Percentiles rank a stretch among this genome's conserved stretches.
These are phyloP conservation scores for Meloidogyne hapla DNA, from an alignment of 1,140 invertebrate genomes.

Conservation along the genomic window DNA sequence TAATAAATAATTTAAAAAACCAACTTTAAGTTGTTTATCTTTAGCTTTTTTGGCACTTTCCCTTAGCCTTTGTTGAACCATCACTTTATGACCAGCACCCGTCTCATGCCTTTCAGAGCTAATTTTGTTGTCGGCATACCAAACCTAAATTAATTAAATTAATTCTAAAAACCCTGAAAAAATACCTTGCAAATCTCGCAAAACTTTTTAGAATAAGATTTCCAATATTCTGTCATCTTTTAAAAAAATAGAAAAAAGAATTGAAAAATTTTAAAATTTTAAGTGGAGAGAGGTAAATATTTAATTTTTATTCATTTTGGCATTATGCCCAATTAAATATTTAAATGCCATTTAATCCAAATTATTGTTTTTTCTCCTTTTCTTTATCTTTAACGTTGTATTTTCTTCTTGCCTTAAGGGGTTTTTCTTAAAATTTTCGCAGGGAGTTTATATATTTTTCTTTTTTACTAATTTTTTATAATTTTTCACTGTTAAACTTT, in stretches of 20 bases:
- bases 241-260: not conserved
- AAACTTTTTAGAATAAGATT: conserved; percentile 88
- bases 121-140: conserved; percentile 94
- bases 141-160: conserved; percentile 67
- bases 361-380: too few relatives aligned
- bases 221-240: conserved; percentile 88
- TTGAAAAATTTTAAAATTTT: not conserved
- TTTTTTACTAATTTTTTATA: too few relatives aligned
- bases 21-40: conserved; percentile 41
- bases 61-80: conserved; percentile 81
- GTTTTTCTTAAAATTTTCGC: too few relatives aligned
- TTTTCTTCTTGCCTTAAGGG: too few relatives aligned
- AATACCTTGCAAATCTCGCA: conserved; percentile 89
- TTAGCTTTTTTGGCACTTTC: conserved; percentile 69
- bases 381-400: too few relatives aligned
- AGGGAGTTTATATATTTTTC: too few relatives aligned
- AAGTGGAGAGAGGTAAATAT: too few relatives aligned
- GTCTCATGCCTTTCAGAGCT: conserved; percentile 92
- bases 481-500: too few relatives aligned
- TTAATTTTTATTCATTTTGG: too few relatives aligned
- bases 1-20: conserved; percentile 9
- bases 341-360: too few relatives aligned
- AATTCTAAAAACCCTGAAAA: not conserved
- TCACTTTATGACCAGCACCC: conserved; percentile 87
- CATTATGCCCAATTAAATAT: too few relatives aligned